phyloP scores from a whole-genome alignment of 1,140 invertebrate species.

The Oncopodura yosiiana region DNA sequence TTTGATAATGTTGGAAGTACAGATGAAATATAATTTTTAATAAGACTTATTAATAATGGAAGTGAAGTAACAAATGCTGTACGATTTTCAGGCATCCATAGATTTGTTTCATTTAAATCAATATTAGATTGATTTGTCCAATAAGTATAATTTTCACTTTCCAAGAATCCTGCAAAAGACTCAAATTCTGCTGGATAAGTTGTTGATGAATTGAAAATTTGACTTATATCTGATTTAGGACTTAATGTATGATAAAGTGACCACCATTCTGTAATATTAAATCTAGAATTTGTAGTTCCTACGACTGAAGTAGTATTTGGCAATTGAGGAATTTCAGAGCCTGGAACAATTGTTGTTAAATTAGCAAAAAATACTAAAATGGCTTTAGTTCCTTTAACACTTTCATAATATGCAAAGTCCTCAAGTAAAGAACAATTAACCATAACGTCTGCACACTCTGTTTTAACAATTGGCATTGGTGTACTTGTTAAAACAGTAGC shows the following conservation, averaged over 20 bases:
- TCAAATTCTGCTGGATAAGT: constrained; percentile 4
- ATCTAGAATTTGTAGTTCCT: neutral
- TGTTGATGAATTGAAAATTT: constrained; percentile 14
- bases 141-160: constrained; percentile 30
- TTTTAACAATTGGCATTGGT: constrained; percentile 8
- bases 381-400: constrained; percentile 13
- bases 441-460: constrained; percentile 15
- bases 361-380: constrained; percentile 13
- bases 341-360: constrained; percentile 13
- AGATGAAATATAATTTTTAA: constrained; percentile 17
- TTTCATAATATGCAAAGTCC: constrained; percentile 19
- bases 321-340: neutral
- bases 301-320: no score
- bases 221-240: constrained; percentile 16
- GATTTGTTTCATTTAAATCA: constrained; percentile 20
- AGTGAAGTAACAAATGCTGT: constrained; percentile 23
- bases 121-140: constrained; percentile 19
- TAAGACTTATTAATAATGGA: constrained; percentile 26
- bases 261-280: constrained; percentile 12
- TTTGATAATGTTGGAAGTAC: constrained; percentile 13
- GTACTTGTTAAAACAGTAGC: constrained; percentile 19
- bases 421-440: constrained; percentile 31
- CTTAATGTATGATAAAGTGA: constrained; percentile 14
- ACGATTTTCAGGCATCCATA: constrained; percentile 20
- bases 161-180: constrained; percentile 9